Conservation (phyloP, 2,888 invertebrate genomes). For the Philereme transversata region DNA sequence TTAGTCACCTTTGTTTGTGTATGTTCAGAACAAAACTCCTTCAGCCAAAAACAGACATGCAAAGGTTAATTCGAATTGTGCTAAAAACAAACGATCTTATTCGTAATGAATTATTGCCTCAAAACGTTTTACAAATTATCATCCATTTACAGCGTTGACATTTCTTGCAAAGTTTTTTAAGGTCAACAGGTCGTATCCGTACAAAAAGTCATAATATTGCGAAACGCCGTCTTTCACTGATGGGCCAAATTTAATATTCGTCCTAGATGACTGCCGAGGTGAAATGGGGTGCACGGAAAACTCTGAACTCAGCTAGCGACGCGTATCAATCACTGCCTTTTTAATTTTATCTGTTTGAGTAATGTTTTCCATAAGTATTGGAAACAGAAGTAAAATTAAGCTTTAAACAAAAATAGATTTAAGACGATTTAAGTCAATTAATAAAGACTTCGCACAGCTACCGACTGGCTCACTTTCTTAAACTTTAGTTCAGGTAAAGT, state of each 20-base stretch:
- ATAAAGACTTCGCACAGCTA: not conserved
- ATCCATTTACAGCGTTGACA: conserved; percentile 1
- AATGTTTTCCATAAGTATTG: conserved; percentile 20
- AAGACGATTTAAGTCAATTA: not conserved
- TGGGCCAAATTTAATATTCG: conserved; percentile 77
- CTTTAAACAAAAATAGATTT: not conserved
- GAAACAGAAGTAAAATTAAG: not conserved
- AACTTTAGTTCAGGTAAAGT: not conserved
- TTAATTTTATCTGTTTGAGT: conserved; percentile 46
- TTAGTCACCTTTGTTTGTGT: not conserved
- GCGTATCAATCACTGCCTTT: conserved; percentile 69
- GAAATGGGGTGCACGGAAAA: conserved; percentile 49
- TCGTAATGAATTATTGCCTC: not conserved
- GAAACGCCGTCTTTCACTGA: conserved; percentile 61
- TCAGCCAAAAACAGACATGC: not conserved
- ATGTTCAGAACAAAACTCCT: too few relatives aligned
- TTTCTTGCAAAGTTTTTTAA: conserved; percentile 15
- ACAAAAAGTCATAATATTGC: conserved; percentile 69
- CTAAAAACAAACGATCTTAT: not conserved
- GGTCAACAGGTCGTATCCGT: conserved; percentile 27
- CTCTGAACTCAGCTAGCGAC: conserved; percentile 53
- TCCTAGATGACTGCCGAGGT: conserved; percentile 57
- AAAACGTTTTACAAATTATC: not conserved
- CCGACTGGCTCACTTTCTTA: not conserved
- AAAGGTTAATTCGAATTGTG: not conserved